Percentiles rank a stretch among this genome's conserved stretches.
phyloP scores from a whole-genome alignment of 2,113 vertebrate genomes.

The Mola mola region DNA sequence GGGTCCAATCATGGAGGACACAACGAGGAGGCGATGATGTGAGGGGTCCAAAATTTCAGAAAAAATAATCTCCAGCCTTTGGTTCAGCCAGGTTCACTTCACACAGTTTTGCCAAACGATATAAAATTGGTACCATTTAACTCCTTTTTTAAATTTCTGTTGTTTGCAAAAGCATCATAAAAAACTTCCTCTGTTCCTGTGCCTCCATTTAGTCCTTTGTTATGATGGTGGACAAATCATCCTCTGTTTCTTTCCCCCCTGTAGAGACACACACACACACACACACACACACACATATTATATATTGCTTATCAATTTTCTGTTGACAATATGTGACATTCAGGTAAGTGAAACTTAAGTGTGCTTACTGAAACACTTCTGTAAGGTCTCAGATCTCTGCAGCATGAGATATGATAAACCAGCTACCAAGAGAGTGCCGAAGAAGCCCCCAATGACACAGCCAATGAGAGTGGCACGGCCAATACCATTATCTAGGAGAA shows the following conservation, averaged over 20 bases:
- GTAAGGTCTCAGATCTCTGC: conserved; percentile 66
- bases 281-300: neutral
- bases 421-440: conserved; percentile 64
- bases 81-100: neutral
- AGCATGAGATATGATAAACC: conserved; percentile 46
- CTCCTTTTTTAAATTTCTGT: neutral
- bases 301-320: neutral
- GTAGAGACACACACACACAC: conserved; percentile 17
- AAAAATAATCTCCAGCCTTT: no score
- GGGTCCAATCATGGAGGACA: neutral
- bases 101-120: no score
- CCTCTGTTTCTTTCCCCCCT: conserved; percentile 58
- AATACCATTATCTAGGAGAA: conserved; percentile 48
- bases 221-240: conserved; percentile 57
- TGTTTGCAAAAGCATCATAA: neutral
- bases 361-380: conserved; percentile 73
- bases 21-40: conserved; percentile 2
- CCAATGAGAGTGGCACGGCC: conserved; percentile 62
- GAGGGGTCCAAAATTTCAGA: no score
- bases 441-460: conserved; percentile 74
- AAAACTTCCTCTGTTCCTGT: neutral
- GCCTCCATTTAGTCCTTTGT: conserved; percentile 25
- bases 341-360: neutral
- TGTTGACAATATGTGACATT: no score
- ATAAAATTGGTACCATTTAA: no score